Conservation (phyloP, 2,113 vertebrate genomes). For the Paracyprichromis sp. region DNA sequence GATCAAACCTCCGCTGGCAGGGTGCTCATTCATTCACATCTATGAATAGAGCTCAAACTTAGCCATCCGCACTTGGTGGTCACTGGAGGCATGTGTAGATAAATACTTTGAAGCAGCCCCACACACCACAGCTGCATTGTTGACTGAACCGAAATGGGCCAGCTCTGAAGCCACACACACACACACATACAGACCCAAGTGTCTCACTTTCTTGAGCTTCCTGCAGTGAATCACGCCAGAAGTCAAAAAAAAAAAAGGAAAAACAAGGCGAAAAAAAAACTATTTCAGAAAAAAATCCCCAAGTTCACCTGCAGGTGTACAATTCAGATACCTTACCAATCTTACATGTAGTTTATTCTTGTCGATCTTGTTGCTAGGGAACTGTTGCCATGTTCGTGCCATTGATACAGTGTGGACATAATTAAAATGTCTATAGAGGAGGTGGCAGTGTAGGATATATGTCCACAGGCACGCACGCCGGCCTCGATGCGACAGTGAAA, state of each 20-base stretch:
- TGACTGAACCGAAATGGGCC: conserved; percentile 55
- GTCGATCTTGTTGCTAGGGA: conserved; percentile 73
- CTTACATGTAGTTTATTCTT: conserved; percentile 68
- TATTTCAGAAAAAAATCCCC: conserved; percentile 21
- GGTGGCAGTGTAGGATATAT: conserved; percentile 27
- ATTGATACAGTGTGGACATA: conserved; percentile 64
- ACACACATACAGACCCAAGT: background rate
- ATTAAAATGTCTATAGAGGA: conserved; percentile 61
- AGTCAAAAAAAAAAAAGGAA: background rate
- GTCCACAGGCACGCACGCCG: background rate
- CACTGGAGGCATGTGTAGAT: conserved; percentile 66
- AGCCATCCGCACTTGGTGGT: conserved; percentile 63
- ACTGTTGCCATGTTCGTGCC: conserved; percentile 68
- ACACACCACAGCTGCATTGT: conserved; percentile 63
- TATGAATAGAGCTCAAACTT: conserved; percentile 71
- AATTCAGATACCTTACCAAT: conserved; percentile 56
- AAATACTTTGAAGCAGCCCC: conserved; percentile 65
- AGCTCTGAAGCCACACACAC: conserved; percentile 35
- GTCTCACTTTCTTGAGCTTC: background rate
- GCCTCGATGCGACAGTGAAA: background rate
- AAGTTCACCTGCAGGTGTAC: conserved; percentile 55
- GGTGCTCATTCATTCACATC: conserved; percentile 65
- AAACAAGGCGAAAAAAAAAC: background rate
- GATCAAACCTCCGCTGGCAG: conserved; percentile 60
- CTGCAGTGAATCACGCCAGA: background rate